Evolutionary conservation across 1,140 invertebrate genomes (phyloP).

Genomic region (Sinonovacula constricta): DNA sequence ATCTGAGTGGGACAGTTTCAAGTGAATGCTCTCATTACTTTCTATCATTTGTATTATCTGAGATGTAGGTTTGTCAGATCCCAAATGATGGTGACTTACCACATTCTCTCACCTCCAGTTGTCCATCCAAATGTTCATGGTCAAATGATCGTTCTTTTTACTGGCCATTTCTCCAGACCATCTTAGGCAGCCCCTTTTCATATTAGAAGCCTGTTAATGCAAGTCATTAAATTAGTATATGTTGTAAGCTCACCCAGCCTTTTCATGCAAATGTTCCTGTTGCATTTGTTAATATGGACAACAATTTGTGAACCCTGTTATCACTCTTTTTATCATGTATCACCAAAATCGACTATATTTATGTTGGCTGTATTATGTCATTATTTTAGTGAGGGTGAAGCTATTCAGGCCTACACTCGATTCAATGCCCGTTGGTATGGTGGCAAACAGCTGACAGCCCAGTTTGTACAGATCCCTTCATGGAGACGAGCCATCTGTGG

Average conservation of each 20-base stretch:
- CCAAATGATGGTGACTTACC: too few species aligned
- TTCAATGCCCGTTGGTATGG: slow-evolving; percentile 95
- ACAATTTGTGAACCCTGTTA: background rate
- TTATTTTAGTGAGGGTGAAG: slow-evolving; percentile 73
- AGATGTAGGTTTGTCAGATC: too few species aligned
- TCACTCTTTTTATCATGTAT: background rate
- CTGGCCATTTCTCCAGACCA: too few species aligned
- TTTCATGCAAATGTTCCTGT: background rate
- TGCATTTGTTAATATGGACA: background rate
- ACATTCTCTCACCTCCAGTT: too few species aligned
- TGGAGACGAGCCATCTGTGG: slow-evolving; percentile 96
- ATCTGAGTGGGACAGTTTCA: too few species aligned
- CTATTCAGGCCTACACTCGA: slow-evolving; percentile 83
- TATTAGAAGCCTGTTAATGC: too few species aligned
- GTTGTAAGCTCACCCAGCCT: background rate
- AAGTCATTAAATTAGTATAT: too few species aligned
- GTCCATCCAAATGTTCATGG: too few species aligned
- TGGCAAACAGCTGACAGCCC: slow-evolving; percentile 88
- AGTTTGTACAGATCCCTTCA: slow-evolving; percentile 87
- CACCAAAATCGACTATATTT: background rate
- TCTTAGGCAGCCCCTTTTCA: too few species aligned
- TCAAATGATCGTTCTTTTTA: too few species aligned
- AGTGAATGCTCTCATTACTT: too few species aligned
- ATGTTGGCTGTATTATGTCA: background rate
- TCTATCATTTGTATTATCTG: too few species aligned